Evolutionary conservation across 2,113 vertebrate genomes (phyloP).

Genomic region (Heterocephalus glaber): DNA sequence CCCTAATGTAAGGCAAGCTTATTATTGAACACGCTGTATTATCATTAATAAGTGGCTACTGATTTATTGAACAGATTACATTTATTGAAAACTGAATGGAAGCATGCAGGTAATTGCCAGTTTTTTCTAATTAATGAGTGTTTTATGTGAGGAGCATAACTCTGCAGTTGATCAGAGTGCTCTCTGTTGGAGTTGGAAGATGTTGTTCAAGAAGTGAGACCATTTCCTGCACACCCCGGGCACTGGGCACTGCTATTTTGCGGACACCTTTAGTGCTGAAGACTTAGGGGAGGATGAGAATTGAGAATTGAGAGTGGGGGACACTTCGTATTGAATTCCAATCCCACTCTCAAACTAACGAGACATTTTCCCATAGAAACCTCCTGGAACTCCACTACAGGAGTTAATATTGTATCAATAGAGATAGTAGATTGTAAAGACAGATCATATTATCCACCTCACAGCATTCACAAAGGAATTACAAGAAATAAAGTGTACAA

Average conservation of each 20-base stretch:
- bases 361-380: neutral
- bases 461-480: neutral
- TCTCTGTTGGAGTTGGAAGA: neutral
- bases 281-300: fast-evolving
- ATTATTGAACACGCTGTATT: slow-evolving; percentile 21
- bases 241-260: neutral
- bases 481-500: neutral
- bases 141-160: slow-evolving; percentile 29
- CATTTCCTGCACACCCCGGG: neutral
- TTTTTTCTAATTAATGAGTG: slow-evolving; percentile 45
- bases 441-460: neutral
- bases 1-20: slow-evolving; percentile 54
- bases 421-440: neutral
- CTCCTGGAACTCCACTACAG: neutral
- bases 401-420: too few relatives aligned
- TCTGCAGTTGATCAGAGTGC: neutral
- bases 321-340: neutral
- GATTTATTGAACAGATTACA: slow-evolving; percentile 62
- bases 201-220: neutral
- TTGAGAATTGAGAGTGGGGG: neutral
- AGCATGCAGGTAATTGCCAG: slow-evolving; percentile 39
- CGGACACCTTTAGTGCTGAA: fast-evolving
- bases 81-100: slow-evolving; percentile 57
- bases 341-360: neutral
- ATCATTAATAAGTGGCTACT: slow-evolving; percentile 37